phyloP scores from a whole-genome alignment of 2,888 invertebrate species.

The Venustoraphidia nigricollis region DNA sequence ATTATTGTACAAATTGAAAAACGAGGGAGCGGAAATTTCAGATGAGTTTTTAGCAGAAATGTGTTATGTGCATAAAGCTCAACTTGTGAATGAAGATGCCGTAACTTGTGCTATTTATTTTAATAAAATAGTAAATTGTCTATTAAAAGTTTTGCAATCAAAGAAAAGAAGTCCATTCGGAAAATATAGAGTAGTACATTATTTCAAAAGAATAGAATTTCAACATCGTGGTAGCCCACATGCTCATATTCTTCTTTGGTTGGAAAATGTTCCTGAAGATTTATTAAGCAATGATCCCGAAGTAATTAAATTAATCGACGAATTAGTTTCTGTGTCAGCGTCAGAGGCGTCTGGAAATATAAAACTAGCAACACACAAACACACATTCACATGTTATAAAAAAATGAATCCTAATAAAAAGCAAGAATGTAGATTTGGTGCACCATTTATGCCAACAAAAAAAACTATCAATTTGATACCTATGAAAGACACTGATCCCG shows the following conservation, averaged over 20 bases:
- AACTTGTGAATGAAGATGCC: constrained; percentile 16
- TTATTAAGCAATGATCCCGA: constrained; percentile 11
- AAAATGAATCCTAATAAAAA: constrained; percentile 14
- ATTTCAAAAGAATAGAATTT: constrained; percentile 12
- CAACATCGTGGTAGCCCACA: constrained; percentile 10
- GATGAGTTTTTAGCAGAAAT: constrained; percentile 4
- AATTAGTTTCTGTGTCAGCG: constrained; percentile 17
- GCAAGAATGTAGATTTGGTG: constrained; percentile 18
- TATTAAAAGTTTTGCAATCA: constrained; percentile 9
- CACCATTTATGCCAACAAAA: constrained; percentile 18
- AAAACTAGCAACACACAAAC: constrained; percentile 14
- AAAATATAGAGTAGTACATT: constrained; percentile 10
- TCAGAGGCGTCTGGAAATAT: constrained; percentile 19
- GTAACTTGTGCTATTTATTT: constrained; percentile 13
- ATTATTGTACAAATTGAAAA: constrained; percentile 19
- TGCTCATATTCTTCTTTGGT: constrained; percentile 11
- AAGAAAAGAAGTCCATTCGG: constrained; percentile 10
- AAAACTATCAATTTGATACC: constrained; percentile 11
- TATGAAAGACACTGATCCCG: constrained; percentile 16
- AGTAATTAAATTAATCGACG: constrained; percentile 15
- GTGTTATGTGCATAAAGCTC: constrained; percentile 14
- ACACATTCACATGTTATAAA: constrained; percentile 16
- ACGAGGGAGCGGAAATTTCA: constrained; percentile 2
- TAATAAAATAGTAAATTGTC: constrained; percentile 9
- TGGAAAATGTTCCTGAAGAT: constrained; percentile 15